These are phyloP conservation scores for Macroglossus sobrinus DNA, from an alignment of 2,113 vertebrate species.

Conservation along the genomic window DNA sequence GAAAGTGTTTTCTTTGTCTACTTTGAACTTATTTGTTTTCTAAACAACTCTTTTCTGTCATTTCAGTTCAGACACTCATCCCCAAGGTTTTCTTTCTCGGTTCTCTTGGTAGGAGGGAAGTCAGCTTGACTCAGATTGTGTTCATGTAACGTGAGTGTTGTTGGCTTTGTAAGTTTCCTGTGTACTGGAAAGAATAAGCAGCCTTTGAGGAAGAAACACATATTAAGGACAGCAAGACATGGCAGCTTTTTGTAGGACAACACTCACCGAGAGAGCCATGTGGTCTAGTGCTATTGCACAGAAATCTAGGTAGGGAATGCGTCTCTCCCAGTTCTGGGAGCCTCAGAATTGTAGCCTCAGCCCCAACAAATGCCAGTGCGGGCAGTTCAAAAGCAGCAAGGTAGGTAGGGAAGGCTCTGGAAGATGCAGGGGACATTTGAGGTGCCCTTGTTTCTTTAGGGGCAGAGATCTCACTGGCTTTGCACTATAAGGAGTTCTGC, in stretches of 20 bases:
- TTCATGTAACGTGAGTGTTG: neutral
- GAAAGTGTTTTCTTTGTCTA: neutral
- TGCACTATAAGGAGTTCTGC: neutral
- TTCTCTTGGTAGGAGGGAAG: neutral
- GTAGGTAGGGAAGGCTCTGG: neutral
- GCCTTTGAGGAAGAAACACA: neutral
- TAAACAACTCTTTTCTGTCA: neutral
- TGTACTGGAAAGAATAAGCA: neutral
- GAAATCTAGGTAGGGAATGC: neutral
- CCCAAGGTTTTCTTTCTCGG: neutral
- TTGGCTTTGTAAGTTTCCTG: neutral
- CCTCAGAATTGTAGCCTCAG: neutral
- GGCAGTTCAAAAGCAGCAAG: neutral
- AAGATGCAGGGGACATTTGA: neutral
- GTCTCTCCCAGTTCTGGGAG: neutral
- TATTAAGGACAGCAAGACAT: neutral
- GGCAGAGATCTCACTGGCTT: neutral
- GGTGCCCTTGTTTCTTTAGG: neutral
- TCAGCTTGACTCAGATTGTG: neutral
- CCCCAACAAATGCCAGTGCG: neutral
- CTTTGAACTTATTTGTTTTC: neutral
- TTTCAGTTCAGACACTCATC: neutral
- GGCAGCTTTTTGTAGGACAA: too few species aligned
- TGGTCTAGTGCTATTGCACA: neutral
- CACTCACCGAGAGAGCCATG: neutral